A percentile compares a stretch with the other conserved stretches of the same genome.
These are phyloP conservation scores for Herminia tarsipennalis DNA, from an alignment of 2,888 invertebrate genomes.

Conservation along the genomic window DNA sequence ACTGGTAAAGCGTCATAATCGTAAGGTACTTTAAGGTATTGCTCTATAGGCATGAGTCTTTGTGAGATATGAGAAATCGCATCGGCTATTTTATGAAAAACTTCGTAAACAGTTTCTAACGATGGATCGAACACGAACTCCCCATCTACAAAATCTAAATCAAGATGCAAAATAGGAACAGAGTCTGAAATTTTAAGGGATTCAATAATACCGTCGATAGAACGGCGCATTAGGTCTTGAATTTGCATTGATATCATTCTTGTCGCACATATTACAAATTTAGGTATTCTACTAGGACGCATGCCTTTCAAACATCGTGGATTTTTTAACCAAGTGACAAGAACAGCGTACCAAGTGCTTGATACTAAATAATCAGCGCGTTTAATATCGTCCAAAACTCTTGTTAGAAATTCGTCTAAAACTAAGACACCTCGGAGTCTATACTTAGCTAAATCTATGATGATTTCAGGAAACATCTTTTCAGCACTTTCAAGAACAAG, in stretches of 20 bases:
- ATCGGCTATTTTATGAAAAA: conserved; percentile 86
- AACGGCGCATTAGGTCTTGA: conserved; percentile 88
- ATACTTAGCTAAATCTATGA: conserved; percentile 83
- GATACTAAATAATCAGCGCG: conserved; percentile 75
- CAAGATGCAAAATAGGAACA: conserved; percentile 87
- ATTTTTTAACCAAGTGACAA: conserved; percentile 82
- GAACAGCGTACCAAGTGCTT: conserved; percentile 75
- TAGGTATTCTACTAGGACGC: conserved; percentile 65
- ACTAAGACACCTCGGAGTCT: conserved; percentile 70
- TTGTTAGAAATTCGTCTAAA: conserved; percentile 64
- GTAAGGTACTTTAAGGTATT: conserved; percentile 71
- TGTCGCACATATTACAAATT: conserved; percentile 75
- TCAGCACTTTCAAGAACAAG: conserved; percentile 84
- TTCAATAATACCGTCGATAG: conserved; percentile 87
- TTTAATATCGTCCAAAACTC: conserved; percentile 71
- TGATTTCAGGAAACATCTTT: conserved; percentile 77
- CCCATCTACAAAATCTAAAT: conserved; percentile 79
- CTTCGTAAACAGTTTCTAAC: conserved; percentile 79
- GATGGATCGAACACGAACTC: conserved; percentile 87
- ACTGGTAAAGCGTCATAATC: conserved; percentile 83
- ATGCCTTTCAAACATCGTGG: conserved; percentile 76
- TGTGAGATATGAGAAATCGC: conserved; percentile 84
- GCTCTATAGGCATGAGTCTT: conserved; percentile 86
- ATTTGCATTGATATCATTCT: conserved; percentile 86
- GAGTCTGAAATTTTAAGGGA: conserved; percentile 79